phyloP scores from a whole-genome alignment of 1,140 invertebrate species.

The Calliphora vicina region DNA sequence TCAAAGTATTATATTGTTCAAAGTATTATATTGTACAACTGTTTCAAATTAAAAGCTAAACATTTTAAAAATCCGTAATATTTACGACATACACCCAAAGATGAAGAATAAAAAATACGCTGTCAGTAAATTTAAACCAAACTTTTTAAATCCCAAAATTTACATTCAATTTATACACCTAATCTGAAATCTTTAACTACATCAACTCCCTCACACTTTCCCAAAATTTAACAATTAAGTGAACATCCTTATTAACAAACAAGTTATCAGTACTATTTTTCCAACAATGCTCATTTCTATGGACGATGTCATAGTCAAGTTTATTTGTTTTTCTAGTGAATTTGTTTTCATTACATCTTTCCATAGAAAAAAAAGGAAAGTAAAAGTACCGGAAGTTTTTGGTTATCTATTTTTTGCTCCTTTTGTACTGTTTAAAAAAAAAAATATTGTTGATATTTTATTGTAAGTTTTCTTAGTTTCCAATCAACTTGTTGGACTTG shows the following conservation, averaged over 20 bases:
- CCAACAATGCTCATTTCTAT: background rate
- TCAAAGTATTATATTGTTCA: too few species aligned
- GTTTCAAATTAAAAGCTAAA: too few species aligned
- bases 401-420: background rate
- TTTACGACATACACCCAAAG: too few species aligned
- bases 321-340: background rate
- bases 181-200: too few species aligned
- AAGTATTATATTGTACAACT: too few species aligned
- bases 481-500: background rate
- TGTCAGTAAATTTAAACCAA: too few species aligned
- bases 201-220: too few species aligned
- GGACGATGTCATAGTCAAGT: background rate
- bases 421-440: background rate
- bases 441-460: background rate
- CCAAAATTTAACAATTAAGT: background rate
- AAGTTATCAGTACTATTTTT: background rate
- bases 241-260: background rate
- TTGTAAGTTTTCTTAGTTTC: background rate
- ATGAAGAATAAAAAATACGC: too few species aligned
- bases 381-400: slow-evolving; percentile 34
- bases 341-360: background rate
- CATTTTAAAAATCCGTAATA: too few species aligned
- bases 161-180: too few species aligned
- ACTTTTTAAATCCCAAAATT: too few species aligned
- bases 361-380: slow-evolving; percentile 25